A percentile compares a stretch with the other conserved stretches of the same genome.
phyloP scores from a whole-genome alignment of 2,113 vertebrate genomes.

The Neodon shergylaensis region DNA sequence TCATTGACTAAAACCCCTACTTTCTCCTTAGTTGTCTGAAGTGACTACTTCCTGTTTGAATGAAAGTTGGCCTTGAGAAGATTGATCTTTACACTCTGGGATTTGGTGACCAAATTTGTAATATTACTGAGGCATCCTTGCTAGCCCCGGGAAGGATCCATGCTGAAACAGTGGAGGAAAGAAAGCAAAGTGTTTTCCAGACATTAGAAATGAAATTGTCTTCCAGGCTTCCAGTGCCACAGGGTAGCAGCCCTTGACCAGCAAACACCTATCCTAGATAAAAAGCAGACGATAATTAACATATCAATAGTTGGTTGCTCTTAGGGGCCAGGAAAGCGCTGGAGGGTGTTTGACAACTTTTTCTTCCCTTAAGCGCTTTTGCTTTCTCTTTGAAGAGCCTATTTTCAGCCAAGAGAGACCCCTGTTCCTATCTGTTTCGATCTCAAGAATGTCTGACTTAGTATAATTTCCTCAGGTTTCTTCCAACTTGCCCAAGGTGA shows the following conservation, averaged over 20 bases:
- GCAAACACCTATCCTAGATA: conserved; percentile 63
- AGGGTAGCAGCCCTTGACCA: conserved; percentile 58
- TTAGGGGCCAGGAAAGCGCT: conserved; percentile 75
- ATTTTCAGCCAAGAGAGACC: conserved; percentile 79
- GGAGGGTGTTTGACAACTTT: conserved; percentile 77
- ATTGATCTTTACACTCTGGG: background rate
- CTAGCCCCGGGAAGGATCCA: conserved; percentile 3
- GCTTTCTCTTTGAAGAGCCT: conserved; percentile 79
- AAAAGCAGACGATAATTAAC: conserved; percentile 77
- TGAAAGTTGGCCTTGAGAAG: background rate
- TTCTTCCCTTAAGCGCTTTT: conserved; percentile 76
- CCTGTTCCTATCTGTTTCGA: conserved; percentile 78
- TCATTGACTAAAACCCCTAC: conserved; percentile 4
- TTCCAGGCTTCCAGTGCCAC: conserved; percentile 59
- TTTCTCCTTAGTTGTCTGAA: conserved; percentile 9
- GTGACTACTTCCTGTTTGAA: background rate
- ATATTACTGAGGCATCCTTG: background rate
- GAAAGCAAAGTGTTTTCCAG: background rate
- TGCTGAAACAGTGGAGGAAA: background rate
- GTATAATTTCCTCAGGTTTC: conserved; percentile 80
- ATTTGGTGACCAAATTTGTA: background rate
- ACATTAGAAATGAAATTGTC: conserved; percentile 59
- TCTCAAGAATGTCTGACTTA: conserved; percentile 80
- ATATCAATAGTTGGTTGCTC: conserved; percentile 73
- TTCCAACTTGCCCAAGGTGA: conserved; percentile 78